These are phyloP conservation scores for Hymenopus coronatus DNA, from an alignment of 2,888 invertebrate species.

Conservation along the genomic window DNA sequence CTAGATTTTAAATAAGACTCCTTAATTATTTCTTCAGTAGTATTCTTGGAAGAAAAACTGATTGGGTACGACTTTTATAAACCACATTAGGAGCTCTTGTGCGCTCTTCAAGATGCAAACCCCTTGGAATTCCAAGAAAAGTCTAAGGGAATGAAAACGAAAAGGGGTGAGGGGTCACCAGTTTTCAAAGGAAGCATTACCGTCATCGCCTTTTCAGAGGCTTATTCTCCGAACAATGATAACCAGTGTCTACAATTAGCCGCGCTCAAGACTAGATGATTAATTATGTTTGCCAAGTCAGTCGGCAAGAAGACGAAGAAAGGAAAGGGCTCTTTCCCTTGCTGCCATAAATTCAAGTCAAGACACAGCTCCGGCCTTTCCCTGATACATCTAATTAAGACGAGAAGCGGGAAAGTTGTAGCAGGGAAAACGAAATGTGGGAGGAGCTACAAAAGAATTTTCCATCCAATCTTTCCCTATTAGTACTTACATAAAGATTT, in stretches of 20 bases:
- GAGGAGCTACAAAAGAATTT: neutral
- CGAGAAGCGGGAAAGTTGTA: neutral
- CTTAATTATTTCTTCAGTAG: no score
- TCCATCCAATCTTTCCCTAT: neutral
- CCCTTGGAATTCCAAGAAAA: neutral
- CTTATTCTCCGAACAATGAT: neutral
- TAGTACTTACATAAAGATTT: neutral
- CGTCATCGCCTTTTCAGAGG: neutral
- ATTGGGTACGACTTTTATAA: no score
- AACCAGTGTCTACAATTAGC: constrained; percentile 12
- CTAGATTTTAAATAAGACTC: no score
- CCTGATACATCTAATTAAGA: constrained; percentile 2
- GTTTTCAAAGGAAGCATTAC: neutral
- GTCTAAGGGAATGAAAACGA: neutral
- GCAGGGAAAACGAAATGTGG: neutral
- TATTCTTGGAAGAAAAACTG: no score
- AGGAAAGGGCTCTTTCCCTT: neutral
- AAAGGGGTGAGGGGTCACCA: neutral
- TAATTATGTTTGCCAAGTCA: constrained; percentile 12
- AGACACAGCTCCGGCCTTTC: neutral
- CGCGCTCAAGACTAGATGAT: neutral
- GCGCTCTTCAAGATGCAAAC: neutral
- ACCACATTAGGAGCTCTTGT: no score
- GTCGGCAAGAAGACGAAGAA: constrained; percentile 1
- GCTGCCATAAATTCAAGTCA: constrained; percentile 1